Base-by-base conservation (phyloP, 2,888 invertebrate species). In the Morpho achilles region DNA sequence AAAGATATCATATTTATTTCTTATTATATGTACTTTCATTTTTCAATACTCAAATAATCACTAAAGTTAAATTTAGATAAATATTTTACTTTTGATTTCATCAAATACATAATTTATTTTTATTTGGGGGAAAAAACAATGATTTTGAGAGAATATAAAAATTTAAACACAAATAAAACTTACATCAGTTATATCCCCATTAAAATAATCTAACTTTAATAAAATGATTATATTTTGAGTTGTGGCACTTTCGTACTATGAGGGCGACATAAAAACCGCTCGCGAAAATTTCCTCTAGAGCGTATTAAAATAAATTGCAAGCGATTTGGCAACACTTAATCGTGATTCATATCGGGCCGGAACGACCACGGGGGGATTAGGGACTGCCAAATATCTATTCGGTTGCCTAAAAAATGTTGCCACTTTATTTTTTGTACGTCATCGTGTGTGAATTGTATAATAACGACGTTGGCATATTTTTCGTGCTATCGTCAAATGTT, bases 311-410 rank as follows among this genome's bases (percentile, higher is more conserved):
- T 89, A 88, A 89, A 90, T 89, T 87, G 89, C 87, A 72, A 83
- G 79, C 89, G 84, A 89, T 90, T 89, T 90, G 89, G 89, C 89
- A 88, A 86, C 89, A 90, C 88, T 89, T 89, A 87, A 88, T 86
- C 85, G 85, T 87, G 88, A 88, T 87, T 87, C 87, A 88, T 86
- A 84, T 85, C 77, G 78, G 80, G 77, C 81, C 78, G 84, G 80
- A 79, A 75, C 79, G 80, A 82, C 80, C 86, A 77, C 79, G 77
- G 76, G 76, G 79, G 80, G 79, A 83, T 83, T 83, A 83, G 79
- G 76, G 78, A 76, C 80, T 82, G 83, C 84, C 85, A 85, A 87
- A 82, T 79, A 79, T 78, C 75, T 78, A 79, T 79, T 76, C 72
- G 71, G 70, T 73, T 72, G 74, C 70, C 72, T 75, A 67, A 69